These are phyloP conservation scores for Micronycteris hirsuta DNA, from an alignment of 2,113 vertebrate genomes.

Conservation along the genomic window DNA sequence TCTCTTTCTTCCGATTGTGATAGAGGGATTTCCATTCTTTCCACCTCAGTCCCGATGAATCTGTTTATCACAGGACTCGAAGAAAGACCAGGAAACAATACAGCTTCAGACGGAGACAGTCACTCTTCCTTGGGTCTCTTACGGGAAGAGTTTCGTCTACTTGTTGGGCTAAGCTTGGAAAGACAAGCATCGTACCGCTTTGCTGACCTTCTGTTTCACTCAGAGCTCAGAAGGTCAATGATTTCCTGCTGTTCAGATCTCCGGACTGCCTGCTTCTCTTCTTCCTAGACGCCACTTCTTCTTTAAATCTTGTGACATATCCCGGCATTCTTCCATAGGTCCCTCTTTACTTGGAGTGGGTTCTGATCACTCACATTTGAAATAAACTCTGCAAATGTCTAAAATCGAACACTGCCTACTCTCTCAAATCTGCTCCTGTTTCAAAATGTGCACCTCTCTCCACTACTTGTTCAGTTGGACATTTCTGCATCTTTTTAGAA, in stretches of 20 bases:
- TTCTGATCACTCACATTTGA: neutral
- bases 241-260: neutral
- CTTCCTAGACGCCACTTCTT: neutral
- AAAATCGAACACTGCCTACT: neutral
- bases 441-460: rapidly evolving
- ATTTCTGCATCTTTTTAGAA: neutral
- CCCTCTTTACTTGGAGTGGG: neutral
- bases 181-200: neutral
- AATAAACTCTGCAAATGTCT: neutral
- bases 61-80: neutral
- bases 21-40: neutral
- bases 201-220: neutral
- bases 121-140: neutral
- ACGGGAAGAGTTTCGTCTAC: neutral
- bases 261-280: neutral
- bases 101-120: neutral
- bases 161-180: neutral
- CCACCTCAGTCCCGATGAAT: neutral
- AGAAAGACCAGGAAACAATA: neutral
- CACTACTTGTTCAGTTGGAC: neutral
- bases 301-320: neutral
- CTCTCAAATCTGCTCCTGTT: neutral
- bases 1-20: neutral
- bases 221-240: neutral
- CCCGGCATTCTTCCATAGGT: neutral